Evolutionary conservation across 1,140 invertebrate species (phyloP), one percentile per base, ranked within the genome.

Genomic region (Zaprionus ornatus): DNA sequence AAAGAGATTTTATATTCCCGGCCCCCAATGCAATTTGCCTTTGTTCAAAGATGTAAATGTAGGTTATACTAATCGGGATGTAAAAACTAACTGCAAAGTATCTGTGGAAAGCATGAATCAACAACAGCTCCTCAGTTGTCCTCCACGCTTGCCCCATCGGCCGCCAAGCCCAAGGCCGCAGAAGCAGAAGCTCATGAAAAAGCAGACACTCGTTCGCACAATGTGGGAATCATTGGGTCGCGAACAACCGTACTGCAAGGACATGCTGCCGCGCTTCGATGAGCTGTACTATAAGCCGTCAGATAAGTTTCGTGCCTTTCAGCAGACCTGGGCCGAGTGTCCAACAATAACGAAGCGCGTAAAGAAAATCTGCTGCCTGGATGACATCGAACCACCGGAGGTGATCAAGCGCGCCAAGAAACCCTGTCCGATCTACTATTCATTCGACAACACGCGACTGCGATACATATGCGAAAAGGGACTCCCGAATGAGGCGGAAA

Each of bases 301-400:
- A 4, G 15, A 81, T 21, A 75, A 74, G 37, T 42, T 25, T 1
- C 29, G 73, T 0, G 23, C 25, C 42, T 79, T 35, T 61, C 79
- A 77, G 21, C 79, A 81, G 55, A 88, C 81, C 15, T 90, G 80
- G 85, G 3, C 12, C 3, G 85, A 90, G 29, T 88, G 85, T 52
- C 71, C 75, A 9, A 55, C 54, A 2, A 37, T 73, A 0, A 70
- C 27, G 23, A 13, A 68, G 7, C 67, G 68, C 0, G 2, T 82
- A 4, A 68, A 54, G 25, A 85, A 77, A 32, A 55, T 90, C 3
- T 88, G 84, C 40, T 83, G 84, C 35, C 45, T 75, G 52, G 71
- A 84, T 6, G 48, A 32, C 4, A 84, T 90, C 2, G 6, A 35
- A 2, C 80, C 80, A 1, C 78, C 78, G 1, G 81, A 85, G 35